Base-by-base conservation (phyloP, 2,113 vertebrate genomes). In the Microtus richardsoni region DNA sequence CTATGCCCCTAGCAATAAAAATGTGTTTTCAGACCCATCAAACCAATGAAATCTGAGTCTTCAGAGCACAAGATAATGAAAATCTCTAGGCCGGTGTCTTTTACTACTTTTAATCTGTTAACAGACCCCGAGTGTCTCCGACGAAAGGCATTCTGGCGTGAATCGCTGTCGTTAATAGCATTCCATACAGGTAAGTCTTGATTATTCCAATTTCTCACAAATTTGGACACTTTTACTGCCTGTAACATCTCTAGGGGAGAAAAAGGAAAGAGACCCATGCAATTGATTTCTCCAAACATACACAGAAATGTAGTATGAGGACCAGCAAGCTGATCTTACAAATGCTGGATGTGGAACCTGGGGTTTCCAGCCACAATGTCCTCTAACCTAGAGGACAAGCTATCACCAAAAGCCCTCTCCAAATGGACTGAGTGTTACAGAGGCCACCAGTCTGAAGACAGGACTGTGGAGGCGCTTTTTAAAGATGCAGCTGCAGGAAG, bases 81-180 rank as follows among this genome's bases (percentile, higher is more conserved):
- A 98, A 97, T 94, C 97, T 95, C 96, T 93, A 97, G 86, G 94
- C 96, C 10, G 0, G 92, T 95, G 95, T 98, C 96, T 96, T 97
- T 97, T 97, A 97, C 86, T 95, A 96, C 95, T 97, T 97, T 97
- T 97, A 97, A 96, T 97, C 96, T 97, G 95, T 95, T 97, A 97
- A 96, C 91, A 95, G 95, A 96, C 54, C 47, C 80, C 11, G 79
- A 94, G 95, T 70, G 58, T 96, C 92, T 96, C 91, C 4, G 28
- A 91, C 66, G 89, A 96, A 97, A 97, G 86, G 88, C 77, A 74
- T 70, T 93, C 62, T 49, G 91, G 68, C 0, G 1, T 95, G 91
- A 97, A 95, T 80, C 78, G 74, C 96, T 88, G 21, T 89, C 12
- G 1, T 95, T 97, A 96, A 96, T 95, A 96, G 92, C 80, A 93